Evolutionary conservation across 2,113 vertebrate genomes (phyloP).

Genomic region (Neopipo cinnamomea): DNA sequence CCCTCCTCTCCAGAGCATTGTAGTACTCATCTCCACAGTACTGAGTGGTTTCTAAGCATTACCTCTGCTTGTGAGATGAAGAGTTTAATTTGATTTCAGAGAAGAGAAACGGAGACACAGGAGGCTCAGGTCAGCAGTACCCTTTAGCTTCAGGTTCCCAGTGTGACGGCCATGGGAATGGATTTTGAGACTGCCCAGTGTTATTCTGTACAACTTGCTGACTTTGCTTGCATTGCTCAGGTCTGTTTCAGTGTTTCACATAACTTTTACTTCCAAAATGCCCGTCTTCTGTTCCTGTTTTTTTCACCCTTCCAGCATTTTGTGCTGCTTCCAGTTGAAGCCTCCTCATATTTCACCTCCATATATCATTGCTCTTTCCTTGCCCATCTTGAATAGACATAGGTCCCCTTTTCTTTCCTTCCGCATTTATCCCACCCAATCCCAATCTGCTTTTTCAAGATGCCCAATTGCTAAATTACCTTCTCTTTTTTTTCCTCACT

Average conservation of each 20-base stretch:
- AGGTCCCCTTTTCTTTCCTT: background rate
- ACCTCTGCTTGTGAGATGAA: background rate
- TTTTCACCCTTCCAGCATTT: background rate
- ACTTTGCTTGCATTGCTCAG: background rate
- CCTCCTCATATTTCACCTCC: background rate
- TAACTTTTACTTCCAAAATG: background rate
- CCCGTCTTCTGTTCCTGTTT: background rate
- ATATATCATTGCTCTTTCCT: background rate
- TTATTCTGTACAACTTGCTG: background rate
- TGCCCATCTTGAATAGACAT: background rate
- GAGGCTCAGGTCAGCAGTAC: background rate
- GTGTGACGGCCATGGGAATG: background rate
- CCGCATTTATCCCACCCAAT: background rate
- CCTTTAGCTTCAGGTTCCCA: background rate
- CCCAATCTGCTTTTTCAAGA: background rate
- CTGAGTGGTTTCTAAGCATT: background rate
- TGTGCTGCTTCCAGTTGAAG: background rate
- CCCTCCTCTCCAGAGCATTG: background rate
- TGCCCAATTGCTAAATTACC: background rate
- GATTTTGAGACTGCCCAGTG: background rate
- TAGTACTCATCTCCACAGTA: background rate
- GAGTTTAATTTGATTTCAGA: background rate
- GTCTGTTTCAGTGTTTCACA: background rate
- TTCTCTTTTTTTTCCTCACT: accelerated
- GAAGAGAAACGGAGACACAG: background rate